Evolutionary conservation across 2,888 invertebrate species (phyloP).

Genomic region (Drosophila nr. fundita): DNA sequence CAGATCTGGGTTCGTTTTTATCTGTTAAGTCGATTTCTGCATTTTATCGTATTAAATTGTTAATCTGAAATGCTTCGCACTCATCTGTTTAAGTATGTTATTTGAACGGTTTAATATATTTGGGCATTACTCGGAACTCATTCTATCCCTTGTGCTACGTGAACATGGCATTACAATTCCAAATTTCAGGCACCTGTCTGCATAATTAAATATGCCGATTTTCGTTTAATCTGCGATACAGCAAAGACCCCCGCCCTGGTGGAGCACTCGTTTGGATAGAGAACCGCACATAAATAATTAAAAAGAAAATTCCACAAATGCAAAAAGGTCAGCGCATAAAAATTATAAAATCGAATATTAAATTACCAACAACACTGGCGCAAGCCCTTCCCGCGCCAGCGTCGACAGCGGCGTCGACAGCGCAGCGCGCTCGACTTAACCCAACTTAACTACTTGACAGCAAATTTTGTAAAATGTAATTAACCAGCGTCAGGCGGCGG

Average conservation of each 20-base stretch:
- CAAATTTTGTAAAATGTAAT: constrained; percentile 84
- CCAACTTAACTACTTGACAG: constrained; percentile 83
- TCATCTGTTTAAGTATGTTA: constrained; percentile 20
- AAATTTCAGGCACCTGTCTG: constrained; percentile 77
- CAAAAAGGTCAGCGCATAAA: constrained; percentile 79
- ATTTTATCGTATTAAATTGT: constrained; percentile 22
- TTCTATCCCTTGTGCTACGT: not conserved
- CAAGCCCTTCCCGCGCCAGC: constrained; percentile 13
- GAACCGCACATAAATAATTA: constrained; percentile 77
- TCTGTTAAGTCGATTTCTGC: constrained; percentile 7
- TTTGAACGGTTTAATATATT: constrained; percentile 22
- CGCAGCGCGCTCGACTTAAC: constrained; percentile 76
- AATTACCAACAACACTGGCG: constrained; percentile 64
- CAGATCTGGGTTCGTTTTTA: not conserved
- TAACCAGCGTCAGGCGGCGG: constrained; percentile 79
- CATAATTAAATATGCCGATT: constrained; percentile 79
- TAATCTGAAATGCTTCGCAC: constrained; percentile 17
- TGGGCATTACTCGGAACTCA: not conserved
- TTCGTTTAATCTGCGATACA: constrained; percentile 71
- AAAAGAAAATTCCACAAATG: constrained; percentile 79
- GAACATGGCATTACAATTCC: constrained; percentile 64
- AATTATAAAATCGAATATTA: constrained; percentile 82
- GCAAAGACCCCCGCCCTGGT: constrained; percentile 2
- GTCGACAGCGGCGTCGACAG: constrained; percentile 29
- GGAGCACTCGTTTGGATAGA: constrained; percentile 12